Evolutionary conservation across 2,797 vertebrate genomes (phyloP).

Genomic region (Acanthis flammea): DNA sequence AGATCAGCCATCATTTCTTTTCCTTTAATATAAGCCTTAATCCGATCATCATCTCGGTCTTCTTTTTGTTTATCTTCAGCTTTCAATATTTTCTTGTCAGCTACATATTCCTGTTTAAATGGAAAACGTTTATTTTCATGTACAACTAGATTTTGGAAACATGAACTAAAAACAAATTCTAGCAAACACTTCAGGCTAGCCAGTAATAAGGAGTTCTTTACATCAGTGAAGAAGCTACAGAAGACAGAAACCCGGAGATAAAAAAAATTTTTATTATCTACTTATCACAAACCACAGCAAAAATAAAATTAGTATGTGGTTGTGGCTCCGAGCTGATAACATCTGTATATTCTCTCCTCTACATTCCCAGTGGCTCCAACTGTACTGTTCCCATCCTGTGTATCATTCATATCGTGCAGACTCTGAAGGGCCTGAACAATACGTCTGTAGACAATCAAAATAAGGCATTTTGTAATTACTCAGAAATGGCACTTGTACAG

Average conservation of each 20-base stretch:
- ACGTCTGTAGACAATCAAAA: neutral
- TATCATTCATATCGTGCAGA: neutral
- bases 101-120: slow-evolving; percentile 77
- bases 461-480: neutral
- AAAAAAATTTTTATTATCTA: neutral
- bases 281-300: neutral
- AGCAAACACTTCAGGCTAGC: neutral
- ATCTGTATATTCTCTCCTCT: neutral
- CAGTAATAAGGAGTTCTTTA: neutral
- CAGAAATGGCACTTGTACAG: neutral
- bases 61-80: slow-evolving; percentile 76
- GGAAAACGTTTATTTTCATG: neutral
- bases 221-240: neutral
- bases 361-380: neutral
- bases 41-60: slow-evolving; percentile 80
- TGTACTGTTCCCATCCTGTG: neutral
- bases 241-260: neutral
- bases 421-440: slow-evolving; percentile 61
- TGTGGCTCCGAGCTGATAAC: neutral
- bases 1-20: slow-evolving; percentile 84
- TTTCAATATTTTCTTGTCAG: slow-evolving; percentile 75
- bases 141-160: neutral
- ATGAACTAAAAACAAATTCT: neutral
- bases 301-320: neutral
- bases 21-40: slow-evolving; percentile 76